phyloP scores from a whole-genome alignment of 2,888 invertebrate species.

The Hipparchia sbordonii region DNA sequence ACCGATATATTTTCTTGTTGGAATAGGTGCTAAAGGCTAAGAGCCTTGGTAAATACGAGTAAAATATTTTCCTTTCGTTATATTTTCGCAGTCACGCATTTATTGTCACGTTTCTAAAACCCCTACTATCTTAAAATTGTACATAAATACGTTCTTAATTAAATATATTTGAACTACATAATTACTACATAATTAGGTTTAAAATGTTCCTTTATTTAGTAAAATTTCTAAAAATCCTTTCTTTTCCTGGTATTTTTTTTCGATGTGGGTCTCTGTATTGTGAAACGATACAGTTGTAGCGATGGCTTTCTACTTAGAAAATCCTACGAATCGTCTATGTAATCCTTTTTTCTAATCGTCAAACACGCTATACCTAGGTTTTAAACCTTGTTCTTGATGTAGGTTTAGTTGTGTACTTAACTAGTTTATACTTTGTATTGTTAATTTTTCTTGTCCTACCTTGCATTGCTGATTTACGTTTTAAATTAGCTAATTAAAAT shows the following conservation, averaged over 20 bases:
- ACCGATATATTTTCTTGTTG: conserved; percentile 27
- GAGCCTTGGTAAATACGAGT: conserved; percentile 21
- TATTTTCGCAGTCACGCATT: conserved; percentile 40
- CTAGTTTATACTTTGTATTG: too few relatives aligned
- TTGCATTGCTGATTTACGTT: too few relatives aligned
- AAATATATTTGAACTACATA: background rate
- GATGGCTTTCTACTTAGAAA: too few relatives aligned
- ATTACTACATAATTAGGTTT: background rate
- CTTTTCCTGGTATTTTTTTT: background rate
- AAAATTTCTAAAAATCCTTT: conserved; percentile 31
- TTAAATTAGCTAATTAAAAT: too few relatives aligned
- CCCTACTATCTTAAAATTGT: background rate
- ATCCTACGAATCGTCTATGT: too few relatives aligned
- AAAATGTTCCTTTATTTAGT: conserved; percentile 10
- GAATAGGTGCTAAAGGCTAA: conserved; percentile 21
- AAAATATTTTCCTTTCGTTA: conserved; percentile 25
- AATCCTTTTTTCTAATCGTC: too few relatives aligned
- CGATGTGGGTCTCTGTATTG: background rate
- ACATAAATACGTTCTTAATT: conserved; percentile 2
- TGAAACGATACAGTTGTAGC: too few relatives aligned
- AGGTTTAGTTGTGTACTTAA: too few relatives aligned
- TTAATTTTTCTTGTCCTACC: too few relatives aligned
- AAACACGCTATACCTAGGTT: too few relatives aligned
- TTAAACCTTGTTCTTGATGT: too few relatives aligned
- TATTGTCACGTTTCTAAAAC: conserved; percentile 45